Conservation (phyloP, 2,888 invertebrate genomes). For the Coremacera marginata region DNA sequence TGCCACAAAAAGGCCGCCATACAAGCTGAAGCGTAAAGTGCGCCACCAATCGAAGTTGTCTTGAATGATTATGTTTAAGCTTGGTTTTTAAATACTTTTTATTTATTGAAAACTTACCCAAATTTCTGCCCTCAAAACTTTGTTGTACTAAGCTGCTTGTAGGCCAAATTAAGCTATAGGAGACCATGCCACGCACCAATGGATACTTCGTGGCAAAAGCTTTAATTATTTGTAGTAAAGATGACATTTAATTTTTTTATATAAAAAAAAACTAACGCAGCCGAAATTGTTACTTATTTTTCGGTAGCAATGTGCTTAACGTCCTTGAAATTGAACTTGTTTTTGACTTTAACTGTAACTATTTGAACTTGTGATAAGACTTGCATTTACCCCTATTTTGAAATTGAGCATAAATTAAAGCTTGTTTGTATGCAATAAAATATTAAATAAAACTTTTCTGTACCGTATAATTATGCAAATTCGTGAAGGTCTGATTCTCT, state of each 20-base stretch:
- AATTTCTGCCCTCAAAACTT: conserved; percentile 75
- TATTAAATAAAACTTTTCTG: not conserved
- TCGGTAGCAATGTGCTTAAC: not conserved
- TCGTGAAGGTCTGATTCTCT: not conserved
- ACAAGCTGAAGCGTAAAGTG: conserved; percentile 80
- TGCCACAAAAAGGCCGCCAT: conserved; percentile 85
- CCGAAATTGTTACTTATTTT: not conserved
- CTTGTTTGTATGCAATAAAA: not conserved
- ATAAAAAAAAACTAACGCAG: not conserved
- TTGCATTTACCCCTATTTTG: not conserved
- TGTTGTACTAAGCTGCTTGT: conserved; percentile 80
- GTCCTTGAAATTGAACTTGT: conserved; percentile 21
- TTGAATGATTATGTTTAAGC: conserved; percentile 46
- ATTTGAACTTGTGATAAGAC: not conserved
- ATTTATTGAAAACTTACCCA: conserved; percentile 69
- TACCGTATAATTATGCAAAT: not conserved
- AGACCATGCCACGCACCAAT: conserved; percentile 74
- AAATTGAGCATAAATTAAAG: not conserved
- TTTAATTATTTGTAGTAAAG: conserved; percentile 57
- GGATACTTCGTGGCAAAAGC: conserved; percentile 64
- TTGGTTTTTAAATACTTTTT: not conserved
- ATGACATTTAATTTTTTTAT: conserved; percentile 44
- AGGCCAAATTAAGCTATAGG: conserved; percentile 81
- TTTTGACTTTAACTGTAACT: not conserved
- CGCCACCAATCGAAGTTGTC: conserved; percentile 78